A percentile compares a stretch with the other conserved stretches of the same genome.
phyloP scores from a whole-genome alignment of 2,888 invertebrate genomes.

The Lydus trimaculatus region DNA sequence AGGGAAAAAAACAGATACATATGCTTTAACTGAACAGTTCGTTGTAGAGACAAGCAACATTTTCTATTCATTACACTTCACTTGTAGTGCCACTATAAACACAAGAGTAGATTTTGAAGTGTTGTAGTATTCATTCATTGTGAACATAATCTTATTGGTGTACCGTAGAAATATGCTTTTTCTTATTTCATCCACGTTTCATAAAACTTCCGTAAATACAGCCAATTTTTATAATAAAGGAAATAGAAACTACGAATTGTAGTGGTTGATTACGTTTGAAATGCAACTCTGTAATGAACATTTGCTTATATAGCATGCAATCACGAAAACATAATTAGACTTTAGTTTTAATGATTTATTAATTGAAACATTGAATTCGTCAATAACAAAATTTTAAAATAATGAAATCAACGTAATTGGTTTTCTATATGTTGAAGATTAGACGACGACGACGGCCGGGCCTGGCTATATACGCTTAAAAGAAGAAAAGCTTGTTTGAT shows the following conservation, averaged over 20 bases:
- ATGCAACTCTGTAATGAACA: background rate
- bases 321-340: background rate
- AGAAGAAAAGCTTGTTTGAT: constrained; percentile 9
- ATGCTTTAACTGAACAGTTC: no score
- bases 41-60: no score
- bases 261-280: background rate
- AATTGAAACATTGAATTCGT: no score
- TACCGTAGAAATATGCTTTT: background rate
- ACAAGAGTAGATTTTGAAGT: no score
- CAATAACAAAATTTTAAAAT: no score
- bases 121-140: no score
- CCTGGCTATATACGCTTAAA: background rate
- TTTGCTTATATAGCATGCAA: background rate
- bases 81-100: no score
- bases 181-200: no score
- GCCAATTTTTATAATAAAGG: no score
- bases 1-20: no score
- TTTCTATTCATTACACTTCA: no score
- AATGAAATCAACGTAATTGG: constrained; percentile 22
- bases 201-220: no score
- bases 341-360: background rate
- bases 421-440: constrained; percentile 25
- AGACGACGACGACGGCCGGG: background rate
- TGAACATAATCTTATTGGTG: background rate
- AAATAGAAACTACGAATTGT: background rate